phyloP scores from a whole-genome alignment of 1,140 invertebrate genomes.

The Araneus ventricosus region DNA sequence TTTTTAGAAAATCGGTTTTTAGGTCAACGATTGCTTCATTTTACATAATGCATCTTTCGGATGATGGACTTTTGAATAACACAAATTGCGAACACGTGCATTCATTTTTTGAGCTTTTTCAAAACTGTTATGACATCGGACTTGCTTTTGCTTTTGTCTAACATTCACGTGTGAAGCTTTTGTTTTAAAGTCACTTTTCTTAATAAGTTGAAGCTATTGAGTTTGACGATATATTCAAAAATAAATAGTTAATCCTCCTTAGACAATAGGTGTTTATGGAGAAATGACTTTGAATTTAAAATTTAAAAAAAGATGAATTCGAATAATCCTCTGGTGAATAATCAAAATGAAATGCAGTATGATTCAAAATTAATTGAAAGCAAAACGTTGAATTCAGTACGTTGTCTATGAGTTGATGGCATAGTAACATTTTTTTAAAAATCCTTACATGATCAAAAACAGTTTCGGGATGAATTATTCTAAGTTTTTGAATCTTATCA shows the following conservation, averaged over 20 bases:
- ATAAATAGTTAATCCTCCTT: background rate
- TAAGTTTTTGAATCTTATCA: too few relatives aligned
- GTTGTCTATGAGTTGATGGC: too few relatives aligned
- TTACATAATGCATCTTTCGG: slow-evolving; percentile 48
- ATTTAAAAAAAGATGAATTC: background rate
- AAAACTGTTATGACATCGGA: background rate
- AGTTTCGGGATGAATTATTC: too few relatives aligned
- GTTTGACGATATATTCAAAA: background rate
- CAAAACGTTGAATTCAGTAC: too few relatives aligned
- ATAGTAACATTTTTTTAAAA: too few relatives aligned
- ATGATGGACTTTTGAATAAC: slow-evolving; percentile 22
- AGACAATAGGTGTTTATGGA: background rate
- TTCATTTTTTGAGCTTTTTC: background rate
- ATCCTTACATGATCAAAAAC: too few relatives aligned
- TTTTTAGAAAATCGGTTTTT: slow-evolving; percentile 64
- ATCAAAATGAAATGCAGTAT: background rate
- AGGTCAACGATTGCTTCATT: slow-evolving; percentile 55
- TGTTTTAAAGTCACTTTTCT: background rate
- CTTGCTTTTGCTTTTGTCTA: background rate
- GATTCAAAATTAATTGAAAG: too few relatives aligned
- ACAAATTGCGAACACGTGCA: background rate
- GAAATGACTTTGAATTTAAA: background rate
- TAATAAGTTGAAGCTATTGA: background rate
- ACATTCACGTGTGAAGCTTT: background rate
- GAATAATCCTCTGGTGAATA: background rate